Conservation (phyloP, 1,140 invertebrate species). For the Lysiphlebus fabarum region DNA sequence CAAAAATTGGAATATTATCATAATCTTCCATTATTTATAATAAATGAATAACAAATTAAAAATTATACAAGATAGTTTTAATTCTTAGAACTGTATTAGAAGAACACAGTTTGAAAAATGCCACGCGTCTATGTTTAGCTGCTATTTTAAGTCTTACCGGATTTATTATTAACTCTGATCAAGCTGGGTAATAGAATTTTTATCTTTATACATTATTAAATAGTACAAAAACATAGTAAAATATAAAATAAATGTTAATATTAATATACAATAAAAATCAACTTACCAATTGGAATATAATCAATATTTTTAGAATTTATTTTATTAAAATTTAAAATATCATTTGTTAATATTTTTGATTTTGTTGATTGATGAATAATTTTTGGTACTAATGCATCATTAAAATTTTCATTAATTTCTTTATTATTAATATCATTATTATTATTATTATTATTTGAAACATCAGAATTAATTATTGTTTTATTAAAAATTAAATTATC, state of each 20-base stretch:
- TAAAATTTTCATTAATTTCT: conserved; percentile 17
- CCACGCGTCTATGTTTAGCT: conserved; percentile 7
- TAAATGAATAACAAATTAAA: too few species aligned
- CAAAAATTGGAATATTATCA: conserved; percentile 47
- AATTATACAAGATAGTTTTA: too few species aligned
- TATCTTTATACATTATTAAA: not conserved
- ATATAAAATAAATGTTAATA: not conserved
- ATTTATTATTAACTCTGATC: too few species aligned
- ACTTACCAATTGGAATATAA: conserved; percentile 36
- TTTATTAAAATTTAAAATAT: conserved; percentile 29
- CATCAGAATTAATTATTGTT: conserved; percentile 29
- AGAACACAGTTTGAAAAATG: conserved; percentile 9
- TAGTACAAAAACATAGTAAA: not conserved
- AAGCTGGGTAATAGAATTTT: too few species aligned
- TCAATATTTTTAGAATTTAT: conserved; percentile 27
- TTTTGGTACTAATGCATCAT: conserved; percentile 31
- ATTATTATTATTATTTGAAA: conserved; percentile 39
- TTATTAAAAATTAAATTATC: conserved; percentile 26
- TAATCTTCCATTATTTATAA: conserved; percentile 34
- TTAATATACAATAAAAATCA: conserved; percentile 26
- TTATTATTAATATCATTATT: conserved; percentile 21
- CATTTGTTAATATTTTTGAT: conserved; percentile 31
- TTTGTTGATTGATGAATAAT: conserved; percentile 32
- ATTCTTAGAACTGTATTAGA: too few species aligned
- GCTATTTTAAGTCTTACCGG: not conserved